Base-by-base conservation (phyloP, 2,888 invertebrate species). In the Polydrusus tereticollis region DNA sequence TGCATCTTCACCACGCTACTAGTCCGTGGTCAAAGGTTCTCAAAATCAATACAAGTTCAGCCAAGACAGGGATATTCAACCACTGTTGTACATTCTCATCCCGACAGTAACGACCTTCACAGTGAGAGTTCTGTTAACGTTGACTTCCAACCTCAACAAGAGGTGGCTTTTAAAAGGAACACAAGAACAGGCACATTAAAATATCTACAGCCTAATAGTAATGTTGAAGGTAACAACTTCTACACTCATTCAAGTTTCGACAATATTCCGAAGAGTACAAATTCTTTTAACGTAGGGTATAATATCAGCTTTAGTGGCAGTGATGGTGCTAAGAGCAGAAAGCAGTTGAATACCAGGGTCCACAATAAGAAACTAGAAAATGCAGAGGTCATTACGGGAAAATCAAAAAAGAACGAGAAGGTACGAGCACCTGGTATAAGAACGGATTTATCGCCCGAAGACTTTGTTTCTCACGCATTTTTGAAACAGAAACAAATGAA, bases 371-470 rank as follows among this genome's bases (percentile, higher is more conserved):
- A 73, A 21, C 45, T 69, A n/a, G 70, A 73, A 47, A 70, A 69
- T 36, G 69, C 70, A 12, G 73, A 73, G 57, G 69, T 73, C 2
- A 73, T 73, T 10, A 73, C 69, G 7, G 73, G 73, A 14, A 70
- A 36, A 33, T 8, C 47, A 21, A 73, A 73, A 52, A 55, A 63
- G 33, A 73, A 73, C 14, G 73, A 73, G 26, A 60, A 67, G 43
- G 73, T 73, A 10, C 45, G 70, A 20, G 73, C 73, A 2, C 73
- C 73, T 21, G 26, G 12, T 26, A 26, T 62, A 5, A 55, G 38
- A 18, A 10, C 12, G 10, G 67, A 72, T 14, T 14, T 55, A 14
- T 58, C 65, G 6, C 72, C 72, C 2, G 33, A 72, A 41, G 65
- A 65, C 10, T 71, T 71, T 29, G 71, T 60, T 2, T 59, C 65